Evolutionary conservation across 2,888 invertebrate genomes (phyloP), one percentile per base, ranked within the genome.

Genomic region (Melipona beecheii): DNA sequence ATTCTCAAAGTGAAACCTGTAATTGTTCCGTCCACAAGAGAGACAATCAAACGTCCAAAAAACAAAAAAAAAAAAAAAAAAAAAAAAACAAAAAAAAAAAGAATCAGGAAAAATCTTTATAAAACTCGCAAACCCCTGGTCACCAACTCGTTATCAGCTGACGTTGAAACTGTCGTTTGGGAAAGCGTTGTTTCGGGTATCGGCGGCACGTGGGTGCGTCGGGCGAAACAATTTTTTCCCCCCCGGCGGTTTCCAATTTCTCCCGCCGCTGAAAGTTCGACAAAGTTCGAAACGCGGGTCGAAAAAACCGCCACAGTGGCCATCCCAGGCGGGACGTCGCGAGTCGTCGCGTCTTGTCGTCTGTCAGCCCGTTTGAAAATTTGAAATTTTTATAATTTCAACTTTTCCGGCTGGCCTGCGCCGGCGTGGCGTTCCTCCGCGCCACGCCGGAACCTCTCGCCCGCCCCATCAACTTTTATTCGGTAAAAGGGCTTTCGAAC

Each of bases 311-410:
- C 66, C 71, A 58, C 75, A 68, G 49, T 31, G 60, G 75, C 77
- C 36, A 72, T 83, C 74, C 86, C 68, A 31, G 75, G 60, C 54
- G 64, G 17, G 2, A 9, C 9, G 36, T 68, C 79, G 54, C 68
- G 71, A 79, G 68, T 64, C 62, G 62, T 31, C 62, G 62, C 36
- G 43, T 75, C 79, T 83, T 81, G 88, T 81, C 84, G 87, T 73
- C 75, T 81, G 86, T 83, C 84, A 76, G 82, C 64, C 56, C 84
- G 86, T 84, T 82, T 75, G 84, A 81, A 90, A 90, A 91, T 92
- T 87, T 91, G 86, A 90, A 91, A 92, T 92, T 92, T 91, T 91
- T 90, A 92, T 91, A 92, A 92, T 90, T 92, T 81, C 87, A 92
- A 92, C 91, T 91, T 92, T 90, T 86, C 85, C 87, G 85, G 78